Evolutionary conservation across 2,888 invertebrate genomes (phyloP).

Genomic region (Yponomeuta sedellus): DNA sequence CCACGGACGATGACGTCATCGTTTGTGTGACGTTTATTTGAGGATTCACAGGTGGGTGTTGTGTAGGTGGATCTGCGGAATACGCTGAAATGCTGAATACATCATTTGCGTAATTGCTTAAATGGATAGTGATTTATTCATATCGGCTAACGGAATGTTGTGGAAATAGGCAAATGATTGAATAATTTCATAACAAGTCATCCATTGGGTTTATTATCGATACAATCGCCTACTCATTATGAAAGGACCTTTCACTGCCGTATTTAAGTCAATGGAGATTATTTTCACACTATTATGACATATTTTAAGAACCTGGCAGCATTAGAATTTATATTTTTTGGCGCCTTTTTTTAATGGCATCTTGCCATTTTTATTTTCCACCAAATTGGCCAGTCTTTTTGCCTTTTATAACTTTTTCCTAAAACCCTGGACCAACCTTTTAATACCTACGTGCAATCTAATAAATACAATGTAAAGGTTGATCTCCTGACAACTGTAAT

Average conservation of each 20-base stretch:
- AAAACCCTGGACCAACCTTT: too few species aligned
- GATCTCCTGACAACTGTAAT: too few species aligned
- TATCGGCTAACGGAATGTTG: too few species aligned
- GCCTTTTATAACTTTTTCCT: neutral
- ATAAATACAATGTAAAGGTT: too few species aligned
- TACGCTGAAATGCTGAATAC: neutral
- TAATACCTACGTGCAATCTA: too few species aligned
- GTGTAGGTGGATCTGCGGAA: neutral
- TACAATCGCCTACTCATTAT: too few species aligned
- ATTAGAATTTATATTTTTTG: neutral
- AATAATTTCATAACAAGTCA: too few species aligned
- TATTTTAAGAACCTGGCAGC: neutral
- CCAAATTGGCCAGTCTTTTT: neutral
- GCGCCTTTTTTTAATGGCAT: neutral
- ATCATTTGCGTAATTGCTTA: too few species aligned
- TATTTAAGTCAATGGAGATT: neutral
- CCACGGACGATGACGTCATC: neutral
- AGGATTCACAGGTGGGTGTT: neutral
- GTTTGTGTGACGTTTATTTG: neutral
- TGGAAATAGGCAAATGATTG: too few species aligned
- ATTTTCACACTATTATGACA: neutral
- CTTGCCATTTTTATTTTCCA: neutral
- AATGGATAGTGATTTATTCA: too few species aligned
- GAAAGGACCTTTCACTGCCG: too few species aligned
- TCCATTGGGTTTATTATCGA: too few species aligned